phyloP scores from a whole-genome alignment of 2,113 vertebrate genomes.

The Nothobranchius furzeri region DNA sequence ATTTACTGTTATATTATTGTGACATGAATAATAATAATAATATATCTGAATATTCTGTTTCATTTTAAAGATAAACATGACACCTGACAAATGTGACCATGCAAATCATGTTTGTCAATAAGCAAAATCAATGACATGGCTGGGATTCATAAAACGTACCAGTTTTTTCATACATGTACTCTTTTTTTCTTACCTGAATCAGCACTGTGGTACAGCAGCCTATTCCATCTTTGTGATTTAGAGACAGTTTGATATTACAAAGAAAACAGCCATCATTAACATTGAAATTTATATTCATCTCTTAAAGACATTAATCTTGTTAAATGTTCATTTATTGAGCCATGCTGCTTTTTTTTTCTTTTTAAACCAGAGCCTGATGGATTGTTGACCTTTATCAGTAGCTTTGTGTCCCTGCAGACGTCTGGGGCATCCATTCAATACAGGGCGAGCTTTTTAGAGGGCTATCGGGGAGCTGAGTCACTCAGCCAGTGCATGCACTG shows the following conservation, averaged over 20 bases:
- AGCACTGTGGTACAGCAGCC: too few relatives aligned
- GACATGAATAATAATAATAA: constrained; percentile 20
- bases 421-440: constrained; percentile 37
- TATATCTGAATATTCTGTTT: constrained; percentile 8
- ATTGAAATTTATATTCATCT: constrained; percentile 49
- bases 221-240: too few relatives aligned
- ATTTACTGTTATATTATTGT: not conserved
- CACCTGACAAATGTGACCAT: too few relatives aligned
- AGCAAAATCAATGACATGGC: too few relatives aligned
- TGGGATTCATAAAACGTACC: too few relatives aligned
- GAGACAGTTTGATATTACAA: constrained; percentile 13
- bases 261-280: constrained; percentile 45
- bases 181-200: too few relatives aligned
- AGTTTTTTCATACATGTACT: too few relatives aligned
- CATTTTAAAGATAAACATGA: not conserved
- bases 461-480: constrained; percentile 34
- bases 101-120: too few relatives aligned
- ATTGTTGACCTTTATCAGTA: constrained; percentile 65
- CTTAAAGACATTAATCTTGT: constrained; percentile 43
- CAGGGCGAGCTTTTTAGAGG: constrained; percentile 30
- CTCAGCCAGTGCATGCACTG: constrained; percentile 48
- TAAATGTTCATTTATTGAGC: constrained; percentile 29
- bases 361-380: constrained; percentile 35
- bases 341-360: constrained; percentile 6
- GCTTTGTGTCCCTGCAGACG: constrained; percentile 55